These are phyloP conservation scores for Ladona fulva DNA, from an alignment of 1,140 invertebrate species.

Conservation along the genomic window DNA sequence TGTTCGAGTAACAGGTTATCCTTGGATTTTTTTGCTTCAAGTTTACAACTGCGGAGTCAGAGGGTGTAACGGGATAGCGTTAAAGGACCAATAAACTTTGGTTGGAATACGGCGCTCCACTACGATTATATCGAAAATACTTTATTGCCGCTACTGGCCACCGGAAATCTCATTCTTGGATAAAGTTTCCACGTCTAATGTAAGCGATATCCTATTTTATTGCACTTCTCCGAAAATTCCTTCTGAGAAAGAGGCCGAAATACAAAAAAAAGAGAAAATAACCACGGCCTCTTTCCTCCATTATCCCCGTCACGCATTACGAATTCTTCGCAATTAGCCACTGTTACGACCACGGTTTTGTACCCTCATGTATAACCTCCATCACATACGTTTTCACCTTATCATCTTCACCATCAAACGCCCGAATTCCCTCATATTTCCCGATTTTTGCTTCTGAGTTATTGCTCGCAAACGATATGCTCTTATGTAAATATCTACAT, in stretches of 20 bases:
- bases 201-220: conserved; percentile 5
- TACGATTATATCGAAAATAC: not conserved
- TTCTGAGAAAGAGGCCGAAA: not conserved
- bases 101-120: not conserved
- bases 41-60: not conserved
- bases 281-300: too few species aligned
- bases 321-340: too few species aligned
- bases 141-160: conserved; percentile 5
- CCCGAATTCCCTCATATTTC: too few species aligned
- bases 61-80: not conserved
- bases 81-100: not conserved
- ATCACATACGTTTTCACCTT: too few species aligned
- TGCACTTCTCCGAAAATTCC: not conserved
- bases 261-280: not conserved
- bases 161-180: not conserved
- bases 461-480: too few species aligned
- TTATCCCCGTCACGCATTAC: too few species aligned
- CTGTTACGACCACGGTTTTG: too few species aligned
- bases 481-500: too few species aligned
- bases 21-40: not conserved
- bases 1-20: not conserved
- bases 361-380: too few species aligned
- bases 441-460: too few species aligned
- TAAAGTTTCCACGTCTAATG: not conserved
- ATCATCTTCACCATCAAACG: too few species aligned